Base-by-base conservation (phyloP, 2,113 vertebrate genomes). In the Psittacus erithacus region DNA sequence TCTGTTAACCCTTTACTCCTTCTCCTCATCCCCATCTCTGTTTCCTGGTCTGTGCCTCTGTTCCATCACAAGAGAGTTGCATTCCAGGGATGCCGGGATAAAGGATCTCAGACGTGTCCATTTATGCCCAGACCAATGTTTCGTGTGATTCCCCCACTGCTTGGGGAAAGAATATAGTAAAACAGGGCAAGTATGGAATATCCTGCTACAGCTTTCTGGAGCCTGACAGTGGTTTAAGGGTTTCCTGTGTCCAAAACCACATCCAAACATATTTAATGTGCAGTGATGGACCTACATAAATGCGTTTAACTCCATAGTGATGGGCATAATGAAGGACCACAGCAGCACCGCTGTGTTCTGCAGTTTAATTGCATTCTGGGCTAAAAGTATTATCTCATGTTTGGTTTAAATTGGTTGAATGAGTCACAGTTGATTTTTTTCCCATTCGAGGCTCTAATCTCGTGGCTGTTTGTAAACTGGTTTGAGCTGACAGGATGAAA, bases 151-250 rank as follows among this genome's bases (percentile, higher is more conserved):
- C 14, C 29, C 25, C 8, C 22, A 0, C 0, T 11, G 17, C 24
- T 39, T 31, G 47, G 22, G 13, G 19, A 41, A 52, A 29, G 8
- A 38, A 7, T 3, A 2, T 4, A 24, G 33, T 6, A 29, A 59
- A 18, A 13, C 0, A 12, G 9, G 28, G 6, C 0, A 1, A 2
- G 6, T 13, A 5, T 4, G 17, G 49, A 35, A 3, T 4, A 10
- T 22, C 24, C 24, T 35, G 74, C 9, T 7, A 1, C 43, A 22
- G 38, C 2, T 63, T 53, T 33, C 23, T 19, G 14, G 31, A 43
- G 24, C 35, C 38, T n/a, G 44, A 5, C 9, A 4, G 19, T 0
- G 5, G 10, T 53, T 92, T 33, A 9, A 62, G 52, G 86, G 19
- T 59, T 84, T 52, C 50, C 23, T 3, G 46, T n/a, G n/a, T 4